phyloP scores from a whole-genome alignment of 2,113 vertebrate genomes.

The Clupea harengus region DNA sequence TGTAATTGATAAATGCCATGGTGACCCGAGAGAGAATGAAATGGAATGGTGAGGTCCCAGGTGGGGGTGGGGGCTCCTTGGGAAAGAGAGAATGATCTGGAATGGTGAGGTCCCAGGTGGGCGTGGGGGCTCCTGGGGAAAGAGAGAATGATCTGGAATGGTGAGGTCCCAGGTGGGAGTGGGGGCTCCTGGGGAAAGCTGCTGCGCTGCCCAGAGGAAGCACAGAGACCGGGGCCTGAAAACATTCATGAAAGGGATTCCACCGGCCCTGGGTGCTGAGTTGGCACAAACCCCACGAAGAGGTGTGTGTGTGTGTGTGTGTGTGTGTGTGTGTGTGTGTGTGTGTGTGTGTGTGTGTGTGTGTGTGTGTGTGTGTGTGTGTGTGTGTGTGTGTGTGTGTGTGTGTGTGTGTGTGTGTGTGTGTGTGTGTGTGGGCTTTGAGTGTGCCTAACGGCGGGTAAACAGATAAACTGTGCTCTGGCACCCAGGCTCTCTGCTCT shows the following conservation, averaged over 20 bases:
- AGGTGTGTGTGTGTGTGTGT: not conserved
- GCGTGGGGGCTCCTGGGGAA: too few relatives aligned
- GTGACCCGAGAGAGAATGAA: too few relatives aligned
- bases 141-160: too few relatives aligned
- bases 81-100: too few relatives aligned
- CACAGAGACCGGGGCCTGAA: not conserved
- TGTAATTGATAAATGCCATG: too few relatives aligned
- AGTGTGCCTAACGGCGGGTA: not conserved
- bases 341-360: not conserved
- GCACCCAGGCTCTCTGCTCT: not conserved
- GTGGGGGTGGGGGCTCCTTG: too few relatives aligned
- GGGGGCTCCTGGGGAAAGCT: too few relatives aligned
- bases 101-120: too few relatives aligned
- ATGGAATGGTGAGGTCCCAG: too few relatives aligned
- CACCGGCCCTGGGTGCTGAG: not conserved
- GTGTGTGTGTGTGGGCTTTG: not conserved
- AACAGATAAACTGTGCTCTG: conserved; percentile 2
- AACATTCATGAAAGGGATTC: not conserved
- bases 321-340: not conserved
- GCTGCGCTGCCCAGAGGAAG: not conserved
- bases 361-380: not conserved
- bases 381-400: not conserved
- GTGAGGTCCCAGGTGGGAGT: too few relatives aligned
- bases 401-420: not conserved
- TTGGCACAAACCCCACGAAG: not conserved